These are phyloP conservation scores for Gymnothorax reevesii DNA, from an alignment of 2,797 vertebrate species.

Conservation along the genomic window DNA sequence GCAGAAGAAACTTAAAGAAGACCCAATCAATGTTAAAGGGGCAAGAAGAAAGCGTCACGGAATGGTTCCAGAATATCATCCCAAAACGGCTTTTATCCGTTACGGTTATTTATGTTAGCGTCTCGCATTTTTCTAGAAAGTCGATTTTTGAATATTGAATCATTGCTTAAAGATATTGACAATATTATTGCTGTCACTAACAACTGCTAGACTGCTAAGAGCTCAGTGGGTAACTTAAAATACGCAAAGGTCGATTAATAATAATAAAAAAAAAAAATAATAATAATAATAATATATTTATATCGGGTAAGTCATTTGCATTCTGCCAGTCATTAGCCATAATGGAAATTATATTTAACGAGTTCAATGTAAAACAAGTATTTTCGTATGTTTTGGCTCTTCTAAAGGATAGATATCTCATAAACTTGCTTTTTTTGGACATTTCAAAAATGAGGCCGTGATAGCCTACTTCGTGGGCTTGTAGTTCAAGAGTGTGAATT, in stretches of 20 bases:
- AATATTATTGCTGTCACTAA: not conserved
- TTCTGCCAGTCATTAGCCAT: not conserved
- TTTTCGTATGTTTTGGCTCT: not conserved
- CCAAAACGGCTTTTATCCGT: slow-evolving; percentile 39
- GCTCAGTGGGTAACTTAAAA: not conserved
- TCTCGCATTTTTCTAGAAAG: not conserved
- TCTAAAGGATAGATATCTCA: not conserved
- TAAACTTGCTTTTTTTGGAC: not conserved
- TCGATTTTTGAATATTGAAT: not conserved
- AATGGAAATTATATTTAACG: not conserved
- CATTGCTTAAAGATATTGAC: slow-evolving; percentile 1
- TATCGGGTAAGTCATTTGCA: too few relatives aligned
- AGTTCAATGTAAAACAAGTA: not conserved
- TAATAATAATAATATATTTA: not conserved
- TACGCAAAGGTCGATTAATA: not conserved
- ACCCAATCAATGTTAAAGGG: slow-evolving; percentile 71
- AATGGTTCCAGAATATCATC: slow-evolving; percentile 45
- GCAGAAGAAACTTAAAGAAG: slow-evolving; percentile 74
- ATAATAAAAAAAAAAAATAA: not conserved
- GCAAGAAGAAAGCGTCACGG: slow-evolving; percentile 51
- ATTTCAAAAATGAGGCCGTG: not conserved
- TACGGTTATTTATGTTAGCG: slow-evolving; percentile 32
- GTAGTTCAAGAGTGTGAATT: too few relatives aligned
- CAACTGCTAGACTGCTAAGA: not conserved
- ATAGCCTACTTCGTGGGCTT: too few relatives aligned